Evolutionary conservation across 2,797 vertebrate genomes (phyloP).

Genomic region (Crenichthys baileyi): DNA sequence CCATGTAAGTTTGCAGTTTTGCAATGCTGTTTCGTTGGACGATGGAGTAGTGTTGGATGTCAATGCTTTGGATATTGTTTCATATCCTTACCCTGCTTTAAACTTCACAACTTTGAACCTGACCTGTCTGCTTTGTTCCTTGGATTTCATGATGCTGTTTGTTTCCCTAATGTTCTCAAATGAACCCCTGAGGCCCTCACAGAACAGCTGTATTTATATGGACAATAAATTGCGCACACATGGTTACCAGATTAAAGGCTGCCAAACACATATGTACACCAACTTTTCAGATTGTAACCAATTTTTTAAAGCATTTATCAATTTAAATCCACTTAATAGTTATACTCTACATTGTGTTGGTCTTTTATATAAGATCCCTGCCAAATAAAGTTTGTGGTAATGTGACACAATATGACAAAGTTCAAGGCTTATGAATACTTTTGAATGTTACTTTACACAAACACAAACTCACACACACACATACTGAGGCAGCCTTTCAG

Average conservation of each 20-base stretch:
- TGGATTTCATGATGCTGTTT: neutral
- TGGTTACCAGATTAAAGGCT: conserved; percentile 1
- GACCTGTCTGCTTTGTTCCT: neutral
- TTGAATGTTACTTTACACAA: neutral
- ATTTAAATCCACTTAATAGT: neutral
- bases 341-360: neutral
- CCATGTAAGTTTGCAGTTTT: neutral
- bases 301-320: neutral
- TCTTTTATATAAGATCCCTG: neutral
- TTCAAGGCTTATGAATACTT: neutral
- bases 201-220: neutral
- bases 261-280: neutral
- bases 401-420: neutral
- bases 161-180: neutral
- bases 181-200: neutral
- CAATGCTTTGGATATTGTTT: neutral
- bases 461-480: conserved; percentile 1
- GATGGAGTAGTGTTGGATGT: neutral
- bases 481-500: conserved; percentile 39
- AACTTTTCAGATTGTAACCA: neutral
- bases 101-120: neutral
- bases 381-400: neutral
- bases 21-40: neutral
- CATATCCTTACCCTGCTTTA: neutral
- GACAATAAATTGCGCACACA: neutral